These are phyloP conservation scores for Urocitellus parryii DNA, from an alignment of 2,113 vertebrate species.

Conservation along the genomic window DNA sequence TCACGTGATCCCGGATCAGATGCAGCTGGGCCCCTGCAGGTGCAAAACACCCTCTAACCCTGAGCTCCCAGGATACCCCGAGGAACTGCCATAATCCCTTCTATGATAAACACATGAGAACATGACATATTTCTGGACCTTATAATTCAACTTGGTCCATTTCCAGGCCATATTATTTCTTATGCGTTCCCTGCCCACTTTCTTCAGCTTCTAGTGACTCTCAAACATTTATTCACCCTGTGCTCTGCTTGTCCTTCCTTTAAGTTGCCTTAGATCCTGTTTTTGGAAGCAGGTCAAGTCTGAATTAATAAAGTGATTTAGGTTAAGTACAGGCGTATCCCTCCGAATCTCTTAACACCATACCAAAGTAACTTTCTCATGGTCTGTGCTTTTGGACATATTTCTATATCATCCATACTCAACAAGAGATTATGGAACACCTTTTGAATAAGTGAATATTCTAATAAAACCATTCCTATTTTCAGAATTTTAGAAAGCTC, in stretches of 20 bases:
- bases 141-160: not conserved
- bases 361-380: not conserved
- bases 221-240: not conserved
- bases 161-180: not conserved
- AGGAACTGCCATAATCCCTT: not conserved
- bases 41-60: not conserved
- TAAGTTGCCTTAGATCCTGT: not conserved
- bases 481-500: slow-evolving; percentile 18
- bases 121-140: fast-evolving
- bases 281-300: not conserved
- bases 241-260: not conserved
- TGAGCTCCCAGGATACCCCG: not conserved
- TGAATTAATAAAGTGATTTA: not conserved
- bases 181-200: not conserved
- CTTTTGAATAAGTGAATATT: not conserved
- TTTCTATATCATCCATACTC: not conserved
- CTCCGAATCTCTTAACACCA: not conserved
- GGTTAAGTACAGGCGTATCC: not conserved
- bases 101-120: not conserved
- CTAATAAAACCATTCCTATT: not conserved
- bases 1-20: not conserved
- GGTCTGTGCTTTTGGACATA: not conserved
- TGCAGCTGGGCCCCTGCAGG: too few relatives aligned
- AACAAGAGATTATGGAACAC: not conserved
- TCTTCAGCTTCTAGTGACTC: not conserved